Conservation (phyloP, 2,113 vertebrate species). For the Dromas ardeola region DNA sequence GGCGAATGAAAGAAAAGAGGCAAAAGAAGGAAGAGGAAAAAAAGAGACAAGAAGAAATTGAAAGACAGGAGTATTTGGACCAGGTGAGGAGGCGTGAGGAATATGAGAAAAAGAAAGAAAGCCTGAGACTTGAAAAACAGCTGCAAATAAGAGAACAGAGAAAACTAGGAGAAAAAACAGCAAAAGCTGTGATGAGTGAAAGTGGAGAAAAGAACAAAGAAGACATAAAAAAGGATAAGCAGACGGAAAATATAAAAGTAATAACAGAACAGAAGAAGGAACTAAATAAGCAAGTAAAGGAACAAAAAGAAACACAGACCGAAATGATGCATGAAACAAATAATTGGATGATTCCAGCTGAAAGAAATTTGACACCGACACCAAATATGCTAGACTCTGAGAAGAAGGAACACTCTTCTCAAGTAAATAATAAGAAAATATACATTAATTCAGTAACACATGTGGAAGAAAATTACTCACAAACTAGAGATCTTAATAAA, state of each 20-base stretch:
- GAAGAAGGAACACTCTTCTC: background rate
- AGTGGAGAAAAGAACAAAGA: background rate
- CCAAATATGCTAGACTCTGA: background rate
- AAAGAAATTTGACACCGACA: background rate
- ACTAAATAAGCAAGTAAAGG: background rate
- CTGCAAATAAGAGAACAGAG: constrained; percentile 5
- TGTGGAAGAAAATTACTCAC: background rate
- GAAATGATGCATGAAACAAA: background rate
- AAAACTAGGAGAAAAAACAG: background rate
- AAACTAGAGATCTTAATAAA: background rate
- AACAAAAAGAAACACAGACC: background rate
- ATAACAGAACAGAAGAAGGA: background rate
- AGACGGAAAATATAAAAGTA: background rate
- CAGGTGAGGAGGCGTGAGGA: constrained; percentile 38
- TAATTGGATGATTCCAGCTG: background rate
- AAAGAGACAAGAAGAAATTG: constrained; percentile 35
- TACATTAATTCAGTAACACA: background rate
- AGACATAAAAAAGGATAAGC: background rate
- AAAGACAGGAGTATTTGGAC: constrained; percentile 53
- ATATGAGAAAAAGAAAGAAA: constrained; percentile 75
- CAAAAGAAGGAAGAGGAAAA: constrained; percentile 44
- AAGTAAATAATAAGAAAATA: background rate
- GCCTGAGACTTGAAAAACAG: constrained; percentile 49
- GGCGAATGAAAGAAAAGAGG: constrained; percentile 45
- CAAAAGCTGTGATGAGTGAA: background rate